Evolutionary conservation across 1,140 invertebrate species (phyloP).

Genomic region (Catajapyx aquilonaris): DNA sequence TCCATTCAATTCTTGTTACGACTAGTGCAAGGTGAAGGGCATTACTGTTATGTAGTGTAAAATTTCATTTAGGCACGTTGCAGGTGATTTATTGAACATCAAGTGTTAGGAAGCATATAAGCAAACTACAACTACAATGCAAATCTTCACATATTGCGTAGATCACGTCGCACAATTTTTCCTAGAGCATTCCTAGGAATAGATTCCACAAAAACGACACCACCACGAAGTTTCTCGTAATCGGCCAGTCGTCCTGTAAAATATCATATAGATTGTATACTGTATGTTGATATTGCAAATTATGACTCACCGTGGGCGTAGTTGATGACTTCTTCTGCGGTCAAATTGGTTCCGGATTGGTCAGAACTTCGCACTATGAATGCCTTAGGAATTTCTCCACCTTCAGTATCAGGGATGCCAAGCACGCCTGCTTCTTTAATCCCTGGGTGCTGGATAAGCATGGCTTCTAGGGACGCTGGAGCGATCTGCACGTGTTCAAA

Average conservation of each 20-base stretch:
- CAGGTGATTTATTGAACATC: no score
- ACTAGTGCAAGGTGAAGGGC: no score
- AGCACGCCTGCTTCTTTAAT: conserved; percentile 27
- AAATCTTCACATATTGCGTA: no score
- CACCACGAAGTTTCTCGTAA: conserved; percentile 33
- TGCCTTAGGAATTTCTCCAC: conserved; percentile 24
- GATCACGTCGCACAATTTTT: conserved; percentile 43
- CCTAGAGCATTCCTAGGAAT: conserved; percentile 53
- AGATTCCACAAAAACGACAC: conserved; percentile 37
- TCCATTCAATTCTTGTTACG: no score
- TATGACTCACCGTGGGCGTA: conserved; percentile 1
- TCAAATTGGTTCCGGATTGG: conserved; percentile 13
- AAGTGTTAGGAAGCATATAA: no score
- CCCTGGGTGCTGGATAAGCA: conserved; percentile 23
- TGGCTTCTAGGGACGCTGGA: conserved; percentile 28
- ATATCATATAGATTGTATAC: no score
- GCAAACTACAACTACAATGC: no score
- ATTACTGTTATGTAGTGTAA: no score
- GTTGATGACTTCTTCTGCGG: conserved; percentile 13
- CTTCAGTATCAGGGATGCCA: conserved; percentile 22
- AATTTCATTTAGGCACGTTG: no score
- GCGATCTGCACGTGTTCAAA: no score
- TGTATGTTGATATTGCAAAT: not conserved
- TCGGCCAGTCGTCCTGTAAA: conserved; percentile 25
- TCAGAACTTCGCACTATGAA: conserved; percentile 12